Evolutionary conservation across 2,113 vertebrate species (phyloP).

Genomic region (western clawed frog (Xenopus tropicalis)): UCB_Xtro_10.0 CM004446.2:122891501-122892000

Average conservation of each 20-base stretch:
- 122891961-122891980: no score
- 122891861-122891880: slow-evolving; percentile 31
- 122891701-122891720: no score
- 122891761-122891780: slow-evolving; percentile 35
- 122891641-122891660: neutral
- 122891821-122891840: slow-evolving; percentile 8
- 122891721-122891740: no score
- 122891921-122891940: neutral
- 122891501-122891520: no score
- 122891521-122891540: no score
- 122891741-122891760: slow-evolving; percentile 8
- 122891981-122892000: no score
- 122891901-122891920: no score
- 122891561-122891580: no score
- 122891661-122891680: slow-evolving; percentile 17
- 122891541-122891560: no score
- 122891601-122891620: no score
- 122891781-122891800: slow-evolving; percentile 24
- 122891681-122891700: neutral
- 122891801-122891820: slow-evolving; percentile 19
- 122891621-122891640: no score
- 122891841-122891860: slow-evolving; percentile 11
- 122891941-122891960: neutral
- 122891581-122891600: no score
- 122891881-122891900: neutral